These are phyloP conservation scores for Oscheius sp. DNA, from an alignment of 2,888 invertebrate species.

Conservation along the genomic window DNA sequence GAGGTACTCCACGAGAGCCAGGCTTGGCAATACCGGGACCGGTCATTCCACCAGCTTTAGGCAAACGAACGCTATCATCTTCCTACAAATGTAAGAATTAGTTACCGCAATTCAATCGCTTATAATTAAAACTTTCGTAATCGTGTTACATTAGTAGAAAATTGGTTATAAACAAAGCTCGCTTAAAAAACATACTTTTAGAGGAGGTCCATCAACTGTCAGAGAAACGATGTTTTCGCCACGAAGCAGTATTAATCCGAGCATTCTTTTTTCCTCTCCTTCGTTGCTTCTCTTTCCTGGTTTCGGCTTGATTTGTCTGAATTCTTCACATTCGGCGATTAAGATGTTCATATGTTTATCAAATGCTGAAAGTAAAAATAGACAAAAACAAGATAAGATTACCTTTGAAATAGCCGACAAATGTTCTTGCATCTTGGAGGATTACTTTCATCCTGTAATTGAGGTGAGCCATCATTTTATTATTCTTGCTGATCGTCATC, in stretches of 20 bases:
- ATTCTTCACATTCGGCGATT: constrained; percentile 97
- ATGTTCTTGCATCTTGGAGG: constrained; percentile 94
- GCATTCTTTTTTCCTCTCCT: constrained; percentile 91
- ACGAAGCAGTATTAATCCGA: constrained; percentile 91
- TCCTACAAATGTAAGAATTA: too few relatives aligned
- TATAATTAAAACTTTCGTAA: not conserved
- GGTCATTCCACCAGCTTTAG: constrained; percentile 80
- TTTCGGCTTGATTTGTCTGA: constrained; percentile 93
- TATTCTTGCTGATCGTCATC: constrained; percentile 69
- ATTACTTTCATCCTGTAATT: constrained; percentile 96
- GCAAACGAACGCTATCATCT: constrained; percentile 93
- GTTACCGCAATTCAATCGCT: too few relatives aligned
- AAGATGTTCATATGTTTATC: constrained; percentile 99
- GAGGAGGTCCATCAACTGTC: constrained; percentile 98
- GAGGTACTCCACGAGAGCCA: constrained; percentile 86
- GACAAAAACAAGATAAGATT: too few relatives aligned
- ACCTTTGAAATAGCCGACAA: constrained; percentile 95
- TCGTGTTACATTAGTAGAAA: not conserved
- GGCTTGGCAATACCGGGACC: constrained; percentile 87
- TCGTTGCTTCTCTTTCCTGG: constrained; percentile 82
- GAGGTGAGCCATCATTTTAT: constrained; percentile 80
- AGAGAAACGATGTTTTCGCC: constrained; percentile 97
- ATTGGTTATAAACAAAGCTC: not conserved
- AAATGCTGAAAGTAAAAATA: constrained; percentile 83
- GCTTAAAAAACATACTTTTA: constrained; percentile 81